These are phyloP conservation scores for Acronicta alni DNA, from an alignment of 2,888 invertebrate species.

Conservation along the genomic window DNA sequence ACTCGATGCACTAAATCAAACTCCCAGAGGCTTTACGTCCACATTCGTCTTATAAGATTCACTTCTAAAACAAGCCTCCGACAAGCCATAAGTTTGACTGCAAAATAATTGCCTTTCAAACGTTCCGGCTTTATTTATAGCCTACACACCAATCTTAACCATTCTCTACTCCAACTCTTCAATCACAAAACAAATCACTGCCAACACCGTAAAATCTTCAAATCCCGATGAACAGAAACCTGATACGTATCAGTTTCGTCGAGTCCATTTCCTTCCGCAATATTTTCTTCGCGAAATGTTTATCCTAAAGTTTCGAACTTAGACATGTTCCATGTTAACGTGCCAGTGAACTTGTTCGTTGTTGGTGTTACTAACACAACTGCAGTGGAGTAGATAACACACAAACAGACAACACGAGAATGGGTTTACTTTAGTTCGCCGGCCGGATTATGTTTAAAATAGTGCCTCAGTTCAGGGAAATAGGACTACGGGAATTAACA, in stretches of 20 bases:
- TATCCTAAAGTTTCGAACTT: constrained; percentile 60
- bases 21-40: constrained; percentile 41
- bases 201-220: constrained; percentile 17
- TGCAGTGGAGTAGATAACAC: constrained; percentile 72
- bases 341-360: constrained; percentile 80
- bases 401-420: constrained; percentile 58
- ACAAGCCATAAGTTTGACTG: constrained; percentile 62
- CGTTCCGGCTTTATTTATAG: constrained; percentile 48
- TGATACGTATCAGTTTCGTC: constrained; percentile 39
- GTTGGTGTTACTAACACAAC: constrained; percentile 71
- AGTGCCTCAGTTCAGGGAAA: constrained; percentile 44
- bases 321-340: constrained; percentile 67
- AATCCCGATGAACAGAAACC: constrained; percentile 34
- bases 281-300: constrained; percentile 53
- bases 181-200: constrained; percentile 29
- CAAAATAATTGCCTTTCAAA: constrained; percentile 60
- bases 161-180: constrained; percentile 8
- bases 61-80: constrained; percentile 43
- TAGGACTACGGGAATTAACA: constrained; percentile 35
- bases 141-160: constrained; percentile 16
- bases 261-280: constrained; percentile 45
- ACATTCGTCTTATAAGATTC: constrained; percentile 56
- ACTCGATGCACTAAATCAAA: constrained; percentile 63
- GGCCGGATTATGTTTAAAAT: constrained; percentile 49
- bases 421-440: constrained; percentile 51